Evolutionary conservation across 2,888 invertebrate species (phyloP), one percentile per base, ranked within the genome.

Genomic region (Leptinotarsa haldemani): DNA sequence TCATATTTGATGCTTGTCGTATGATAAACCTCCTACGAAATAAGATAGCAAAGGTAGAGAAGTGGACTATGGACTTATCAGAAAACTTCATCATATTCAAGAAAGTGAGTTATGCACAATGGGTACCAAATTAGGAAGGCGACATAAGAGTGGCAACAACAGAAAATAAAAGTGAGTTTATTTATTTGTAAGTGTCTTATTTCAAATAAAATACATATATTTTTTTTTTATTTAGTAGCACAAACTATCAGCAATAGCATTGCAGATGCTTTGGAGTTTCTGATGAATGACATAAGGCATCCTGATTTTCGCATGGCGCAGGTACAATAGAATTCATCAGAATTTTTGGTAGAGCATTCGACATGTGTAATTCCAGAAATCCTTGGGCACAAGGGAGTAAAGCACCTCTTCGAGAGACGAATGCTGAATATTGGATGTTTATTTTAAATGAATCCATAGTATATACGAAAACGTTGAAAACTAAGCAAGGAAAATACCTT

Each of bases 191-290:
- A 50, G 47, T 13, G 15, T 64, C 52, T 67, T 61, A 46, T 68
- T 50, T 18, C 25, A 18, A 22, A 61, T 50, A 30, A 69, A 63
- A 71, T 74, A 13, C 48, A 71, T 64, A 50, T 75, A 64, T 40
- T 70, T 71, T 71, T 40, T 77, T 75, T 75, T 79, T 5, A 76
- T 50, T 67, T 79, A 52, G 77, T 78, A 52, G 76, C 77, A 3
- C 77, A 78, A 65, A 76, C 77, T 7, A 18, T 79, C 7, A 79
- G 77, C 56, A 50, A 46, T 7, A 76, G 75, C 68, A 73, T 78
- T 16, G 74, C 79, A 3, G 76, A 78, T 72, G 77, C 76, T 16
- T 46, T 79, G 18, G 72, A 75, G 50, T 76, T 74, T 74, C 66
- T 76, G 20, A 64, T 30, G 52, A 15, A 47, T 9, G 77, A 78